These are phyloP conservation scores for Campopleginae sp. DNA, from an alignment of 2,888 invertebrate genomes.

Conservation along the genomic window DNA sequence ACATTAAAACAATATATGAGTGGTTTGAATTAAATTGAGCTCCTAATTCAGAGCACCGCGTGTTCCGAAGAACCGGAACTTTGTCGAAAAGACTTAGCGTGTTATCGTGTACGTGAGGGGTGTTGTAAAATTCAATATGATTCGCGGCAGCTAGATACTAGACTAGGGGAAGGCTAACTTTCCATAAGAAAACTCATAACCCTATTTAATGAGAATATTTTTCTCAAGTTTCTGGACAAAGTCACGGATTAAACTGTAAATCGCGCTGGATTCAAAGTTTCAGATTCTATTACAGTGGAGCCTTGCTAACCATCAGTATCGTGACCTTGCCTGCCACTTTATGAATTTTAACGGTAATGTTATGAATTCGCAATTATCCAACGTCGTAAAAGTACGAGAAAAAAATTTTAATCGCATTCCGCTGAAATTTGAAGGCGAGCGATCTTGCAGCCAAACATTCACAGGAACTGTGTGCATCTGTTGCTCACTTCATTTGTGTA, in stretches of 20 bases:
- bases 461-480: neutral
- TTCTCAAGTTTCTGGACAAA: slow-evolving; percentile 22
- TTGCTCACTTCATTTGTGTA: neutral
- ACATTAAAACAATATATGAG: slow-evolving; percentile 35
- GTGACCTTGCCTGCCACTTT: neutral
- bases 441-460: neutral
- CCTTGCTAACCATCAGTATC: neutral
- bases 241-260: slow-evolving; percentile 17
- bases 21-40: slow-evolving; percentile 59
- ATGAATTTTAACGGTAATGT: neutral
- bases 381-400: neutral
- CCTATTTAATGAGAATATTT: slow-evolving; percentile 33
- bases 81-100: slow-evolving; percentile 45
- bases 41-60: slow-evolving; percentile 60
- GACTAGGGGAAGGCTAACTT: slow-evolving; percentile 26
- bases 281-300: slow-evolving; percentile 9
- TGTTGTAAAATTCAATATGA: slow-evolving; percentile 65
- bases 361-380: neutral
- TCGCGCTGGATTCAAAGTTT: slow-evolving; percentile 2
- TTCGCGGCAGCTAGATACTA: slow-evolving; percentile 49
- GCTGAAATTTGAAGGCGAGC: neutral
- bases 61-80: slow-evolving; percentile 67
- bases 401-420: neutral
- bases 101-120: slow-evolving; percentile 34
- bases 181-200: slow-evolving; percentile 19